Base-by-base conservation (phyloP, 1,140 invertebrate species). In the Ruditapes philippinarum region DNA sequence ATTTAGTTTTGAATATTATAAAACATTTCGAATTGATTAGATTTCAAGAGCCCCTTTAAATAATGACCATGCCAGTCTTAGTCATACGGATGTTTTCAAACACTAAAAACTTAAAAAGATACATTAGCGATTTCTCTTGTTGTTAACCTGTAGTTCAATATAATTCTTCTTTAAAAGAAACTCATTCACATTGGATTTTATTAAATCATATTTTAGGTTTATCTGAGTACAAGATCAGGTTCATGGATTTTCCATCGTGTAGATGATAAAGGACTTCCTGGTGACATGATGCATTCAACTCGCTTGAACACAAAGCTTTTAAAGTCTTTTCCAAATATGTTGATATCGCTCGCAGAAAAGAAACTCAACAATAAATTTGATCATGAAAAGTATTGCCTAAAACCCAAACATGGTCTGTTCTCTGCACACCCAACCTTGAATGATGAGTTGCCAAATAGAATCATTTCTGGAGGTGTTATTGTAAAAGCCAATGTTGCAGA, bases 401-500 rank as follows among this genome's bases (percentile, higher is more conserved):
- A 96, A 84, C 96, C 96, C 0, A 91, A 94, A 65, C 96, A 96
- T 91, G 89, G 94, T n/a, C 94, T 96, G n/a, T 94, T 95, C 28
- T 91, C 94, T 22, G 95, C 96, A 81, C 96, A 96, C 91, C 95
- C 96, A 2, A 96, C 94, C 40, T 94, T 96, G 0, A 96, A 97
- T 83, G 96, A 97, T 89, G 95, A 96, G 0, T 89, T 97, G 11
- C 94, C 96, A 0, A 96, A 96, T 91, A 91, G 96, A 60, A 94
- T 97, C 22, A 90, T 96, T n/a, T 93, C 93, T 38, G 96, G 96
- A n/a, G 91, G 93, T 28, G 95, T 96, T 40, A 92, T 91, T 7
- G 92, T 95, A 12, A 95, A 94, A 88, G 92, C 95, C 19, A 92
- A 95, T 90, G 89, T 96, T 40, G 49, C 38, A 4, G 49, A 79